Evolutionary conservation across 2,888 invertebrate genomes (phyloP).

Genomic region (Monopis laevigella): DNA sequence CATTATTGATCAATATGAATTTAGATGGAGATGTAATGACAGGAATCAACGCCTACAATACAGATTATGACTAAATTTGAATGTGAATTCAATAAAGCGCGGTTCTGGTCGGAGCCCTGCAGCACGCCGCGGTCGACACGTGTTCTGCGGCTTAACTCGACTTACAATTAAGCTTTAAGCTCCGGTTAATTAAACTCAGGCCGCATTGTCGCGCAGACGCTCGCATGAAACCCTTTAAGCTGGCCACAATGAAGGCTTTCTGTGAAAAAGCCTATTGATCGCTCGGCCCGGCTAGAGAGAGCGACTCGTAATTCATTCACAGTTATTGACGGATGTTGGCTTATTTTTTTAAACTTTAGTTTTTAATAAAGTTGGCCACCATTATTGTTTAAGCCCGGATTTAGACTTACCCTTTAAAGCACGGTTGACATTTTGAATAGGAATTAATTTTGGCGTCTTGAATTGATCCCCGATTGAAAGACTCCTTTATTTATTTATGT

Average conservation of each 20-base stretch:
- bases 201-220: constrained; percentile 42
- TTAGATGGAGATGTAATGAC: constrained; percentile 8
- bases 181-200: constrained; percentile 61
- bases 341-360: constrained; percentile 19
- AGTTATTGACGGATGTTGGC: constrained; percentile 33
- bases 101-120: constrained; percentile 30
- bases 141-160: constrained; percentile 58
- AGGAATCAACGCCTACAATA: constrained; percentile 8
- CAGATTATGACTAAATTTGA: constrained; percentile 36
- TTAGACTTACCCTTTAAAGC: constrained; percentile 21
- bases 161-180: constrained; percentile 64
- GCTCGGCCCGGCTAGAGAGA: constrained; percentile 17
- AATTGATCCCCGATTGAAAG: constrained; percentile 9
- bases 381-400: constrained; percentile 18
- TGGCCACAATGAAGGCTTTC: constrained; percentile 47
- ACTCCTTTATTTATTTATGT: neutral
- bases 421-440: constrained; percentile 26
- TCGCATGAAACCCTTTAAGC: constrained; percentile 44
- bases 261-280: constrained; percentile 48
- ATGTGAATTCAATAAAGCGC: constrained; percentile 38
- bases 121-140: constrained; percentile 47
- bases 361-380: constrained; percentile 16
- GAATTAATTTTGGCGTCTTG: constrained; percentile 21
- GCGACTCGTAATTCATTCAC: constrained; percentile 21
- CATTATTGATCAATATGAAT: constrained; percentile 6